Evolutionary conservation across 1,140 invertebrate genomes (phyloP).

Genomic region (Andrena cerasifolii): DNA sequence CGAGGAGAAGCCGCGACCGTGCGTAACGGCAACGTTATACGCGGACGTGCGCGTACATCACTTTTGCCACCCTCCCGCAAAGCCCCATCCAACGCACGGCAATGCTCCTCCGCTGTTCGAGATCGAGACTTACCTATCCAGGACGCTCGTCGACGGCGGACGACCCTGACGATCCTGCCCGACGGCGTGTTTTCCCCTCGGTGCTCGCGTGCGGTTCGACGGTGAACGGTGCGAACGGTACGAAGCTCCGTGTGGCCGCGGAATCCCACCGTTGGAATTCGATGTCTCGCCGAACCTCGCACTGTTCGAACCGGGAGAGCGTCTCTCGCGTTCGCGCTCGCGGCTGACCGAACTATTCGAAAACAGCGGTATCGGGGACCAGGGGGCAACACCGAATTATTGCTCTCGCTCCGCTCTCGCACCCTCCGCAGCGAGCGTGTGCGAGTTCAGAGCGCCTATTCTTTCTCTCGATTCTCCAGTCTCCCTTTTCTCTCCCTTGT

Average conservation of each 20-base stretch:
- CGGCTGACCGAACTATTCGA: background rate
- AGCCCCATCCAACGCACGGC: background rate
- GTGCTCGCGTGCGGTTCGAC: conserved; percentile 28
- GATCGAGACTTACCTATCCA: conserved; percentile 65
- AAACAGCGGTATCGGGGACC: background rate
- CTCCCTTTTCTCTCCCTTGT: conserved; percentile 30
- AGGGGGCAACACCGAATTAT: background rate
- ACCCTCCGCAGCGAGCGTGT: conserved; percentile 43
- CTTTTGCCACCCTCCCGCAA: conserved; percentile 34
- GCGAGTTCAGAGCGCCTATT: conserved; percentile 48
- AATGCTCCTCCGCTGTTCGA: conserved; percentile 30
- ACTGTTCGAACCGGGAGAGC: background rate
- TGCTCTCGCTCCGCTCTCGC: conserved; percentile 45
- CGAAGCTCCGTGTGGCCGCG: background rate
- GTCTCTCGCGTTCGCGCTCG: background rate
- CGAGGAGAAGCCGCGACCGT: conserved; percentile 23
- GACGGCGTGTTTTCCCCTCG: conserved; percentile 56
- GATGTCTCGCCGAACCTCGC: conserved; percentile 16
- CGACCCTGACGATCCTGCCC: conserved; percentile 53
- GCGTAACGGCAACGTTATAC: background rate
- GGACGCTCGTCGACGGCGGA: conserved; percentile 57
- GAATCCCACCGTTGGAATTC: background rate
- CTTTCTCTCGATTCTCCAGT: conserved; percentile 19
- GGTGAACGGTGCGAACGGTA: conserved; percentile 2
- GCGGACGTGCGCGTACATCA: conserved; percentile 18